These are phyloP conservation scores for Eleginops maclovinus DNA, from an alignment of 2,113 vertebrate species.

Conservation along the genomic window DNA sequence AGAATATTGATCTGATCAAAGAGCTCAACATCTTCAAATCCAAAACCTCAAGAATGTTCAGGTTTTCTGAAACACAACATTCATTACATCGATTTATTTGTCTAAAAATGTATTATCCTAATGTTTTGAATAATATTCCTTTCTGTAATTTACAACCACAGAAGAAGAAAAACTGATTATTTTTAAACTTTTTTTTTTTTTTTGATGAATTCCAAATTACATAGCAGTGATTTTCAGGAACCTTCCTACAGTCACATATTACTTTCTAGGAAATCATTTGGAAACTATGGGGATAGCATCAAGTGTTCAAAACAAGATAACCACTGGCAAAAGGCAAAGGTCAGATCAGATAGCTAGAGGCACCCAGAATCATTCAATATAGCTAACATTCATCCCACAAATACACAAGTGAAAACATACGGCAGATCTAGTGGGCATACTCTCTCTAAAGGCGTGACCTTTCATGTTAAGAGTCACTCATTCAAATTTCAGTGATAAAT, in stretches of 20 bases:
- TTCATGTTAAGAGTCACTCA: constrained; percentile 67
- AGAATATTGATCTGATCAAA: background rate
- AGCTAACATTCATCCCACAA: constrained; percentile 26
- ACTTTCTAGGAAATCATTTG: background rate
- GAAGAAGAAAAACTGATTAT: too few relatives aligned
- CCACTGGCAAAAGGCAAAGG: constrained; percentile 36
- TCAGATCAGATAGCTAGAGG: constrained; percentile 24
- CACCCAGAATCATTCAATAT: constrained; percentile 17
- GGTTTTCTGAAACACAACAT: too few relatives aligned
- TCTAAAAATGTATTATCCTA: background rate
- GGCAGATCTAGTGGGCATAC: constrained; percentile 55
- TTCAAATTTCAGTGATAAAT: constrained; percentile 73
- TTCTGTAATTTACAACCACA: background rate
- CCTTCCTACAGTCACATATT: background rate
- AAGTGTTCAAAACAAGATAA: constrained; percentile 15
- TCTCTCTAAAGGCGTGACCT: constrained; percentile 66
- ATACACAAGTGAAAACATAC: constrained; percentile 44
- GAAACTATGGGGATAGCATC: background rate
- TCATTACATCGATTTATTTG: too few relatives aligned
- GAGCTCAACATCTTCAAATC: background rate
- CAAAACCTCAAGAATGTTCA: too few relatives aligned
- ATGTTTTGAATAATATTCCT: background rate
- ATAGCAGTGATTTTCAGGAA: background rate
- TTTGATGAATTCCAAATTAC: background rate
- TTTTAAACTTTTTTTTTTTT: too few relatives aligned